These are phyloP conservation scores for Sorex fumeus DNA, from an alignment of 2,113 vertebrate genomes.

Conservation along the genomic window DNA sequence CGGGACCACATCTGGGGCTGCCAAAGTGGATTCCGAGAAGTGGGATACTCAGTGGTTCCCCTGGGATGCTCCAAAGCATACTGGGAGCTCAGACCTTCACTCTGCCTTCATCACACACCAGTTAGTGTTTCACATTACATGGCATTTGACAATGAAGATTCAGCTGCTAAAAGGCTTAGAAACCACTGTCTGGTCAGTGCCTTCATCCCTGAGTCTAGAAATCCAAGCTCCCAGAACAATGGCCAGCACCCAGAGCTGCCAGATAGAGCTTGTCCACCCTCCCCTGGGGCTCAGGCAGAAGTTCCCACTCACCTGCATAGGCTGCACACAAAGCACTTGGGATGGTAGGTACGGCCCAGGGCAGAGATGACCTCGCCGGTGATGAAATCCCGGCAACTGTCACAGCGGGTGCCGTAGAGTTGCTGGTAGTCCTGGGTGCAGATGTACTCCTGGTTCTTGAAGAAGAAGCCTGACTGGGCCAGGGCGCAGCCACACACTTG, in stretches of 20 bases:
- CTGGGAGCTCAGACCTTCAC: neutral
- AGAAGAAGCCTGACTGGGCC: conserved; percentile 98
- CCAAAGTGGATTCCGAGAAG: conserved; percentile 11
- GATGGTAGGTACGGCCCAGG: conserved; percentile 98
- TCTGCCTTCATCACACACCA: neutral
- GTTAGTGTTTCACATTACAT: neutral
- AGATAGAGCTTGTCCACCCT: neutral
- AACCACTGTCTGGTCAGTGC: neutral
- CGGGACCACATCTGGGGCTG: neutral
- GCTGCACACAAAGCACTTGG: conserved; percentile 98
- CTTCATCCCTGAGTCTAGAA: neutral
- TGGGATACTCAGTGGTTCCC: neutral
- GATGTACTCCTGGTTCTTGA: conserved; percentile 99
- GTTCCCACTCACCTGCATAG: conserved; percentile 93
- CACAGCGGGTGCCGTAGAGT: conserved; percentile 97
- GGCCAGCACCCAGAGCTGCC: neutral
- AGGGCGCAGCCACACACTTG: conserved; percentile 98
- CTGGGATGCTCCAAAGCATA: neutral
- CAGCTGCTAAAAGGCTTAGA: neutral
- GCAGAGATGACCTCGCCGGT: conserved; percentile 98
- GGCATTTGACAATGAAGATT: neutral
- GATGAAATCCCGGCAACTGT: conserved; percentile 98
- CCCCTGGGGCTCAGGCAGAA: neutral
- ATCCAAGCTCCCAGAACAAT: neutral
- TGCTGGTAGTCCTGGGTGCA: conserved; percentile 99